These are phyloP conservation scores for Tapirus terrestris DNA, from an alignment of 2,113 vertebrate genomes.

Conservation along the genomic window DNA sequence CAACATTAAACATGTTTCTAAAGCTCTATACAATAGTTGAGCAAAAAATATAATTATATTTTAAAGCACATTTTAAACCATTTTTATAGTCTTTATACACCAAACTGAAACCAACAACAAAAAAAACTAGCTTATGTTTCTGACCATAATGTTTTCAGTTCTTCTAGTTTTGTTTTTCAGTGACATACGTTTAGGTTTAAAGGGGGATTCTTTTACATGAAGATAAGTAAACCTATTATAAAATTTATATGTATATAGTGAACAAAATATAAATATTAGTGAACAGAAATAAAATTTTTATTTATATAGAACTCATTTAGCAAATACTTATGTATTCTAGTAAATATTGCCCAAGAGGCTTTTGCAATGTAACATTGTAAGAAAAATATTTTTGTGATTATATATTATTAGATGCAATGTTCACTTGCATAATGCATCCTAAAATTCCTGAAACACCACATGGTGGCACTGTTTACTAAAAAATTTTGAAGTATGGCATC, in stretches of 20 bases:
- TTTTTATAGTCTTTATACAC: neutral
- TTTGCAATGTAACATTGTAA: neutral
- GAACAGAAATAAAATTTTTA: neutral
- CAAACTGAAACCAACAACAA: neutral
- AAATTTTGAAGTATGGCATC: neutral
- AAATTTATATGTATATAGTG: neutral
- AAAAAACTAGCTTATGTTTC: neutral
- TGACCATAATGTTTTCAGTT: neutral
- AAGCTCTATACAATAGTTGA: neutral
- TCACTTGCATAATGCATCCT: neutral
- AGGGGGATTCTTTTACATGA: neutral
- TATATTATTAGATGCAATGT: neutral
- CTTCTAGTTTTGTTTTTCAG: neutral
- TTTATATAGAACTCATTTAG: neutral
- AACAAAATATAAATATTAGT: neutral
- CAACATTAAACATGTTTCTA: slow-evolving; percentile 1
- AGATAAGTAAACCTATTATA: neutral
- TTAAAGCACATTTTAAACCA: neutral
- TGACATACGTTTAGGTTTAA: neutral
- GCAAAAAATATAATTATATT: neutral
- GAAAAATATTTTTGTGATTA: neutral
- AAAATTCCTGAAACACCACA: slow-evolving; percentile 58
- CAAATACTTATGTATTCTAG: neutral
- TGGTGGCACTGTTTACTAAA: slow-evolving; percentile 72
- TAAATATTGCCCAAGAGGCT: neutral